These are phyloP conservation scores for Steinernema scapterisci DNA, from an alignment of 2,888 invertebrate genomes.

Conservation along the genomic window DNA sequence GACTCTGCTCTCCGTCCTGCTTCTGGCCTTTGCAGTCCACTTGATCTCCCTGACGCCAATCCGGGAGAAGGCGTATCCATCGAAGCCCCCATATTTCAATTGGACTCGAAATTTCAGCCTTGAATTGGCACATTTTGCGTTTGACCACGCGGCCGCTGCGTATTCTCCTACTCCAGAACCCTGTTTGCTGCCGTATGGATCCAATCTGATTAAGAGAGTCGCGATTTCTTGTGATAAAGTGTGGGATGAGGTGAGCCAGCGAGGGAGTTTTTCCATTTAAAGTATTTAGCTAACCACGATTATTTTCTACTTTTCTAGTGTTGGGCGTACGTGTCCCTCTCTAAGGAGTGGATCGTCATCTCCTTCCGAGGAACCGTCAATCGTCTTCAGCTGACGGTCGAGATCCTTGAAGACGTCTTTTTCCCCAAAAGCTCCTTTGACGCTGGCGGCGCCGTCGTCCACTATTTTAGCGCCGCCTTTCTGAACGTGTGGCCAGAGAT, in stretches of 20 bases:
- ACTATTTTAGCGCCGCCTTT: constrained; percentile 61
- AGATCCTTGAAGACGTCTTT: constrained; percentile 53
- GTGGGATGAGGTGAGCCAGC: constrained; percentile 49
- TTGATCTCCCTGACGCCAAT: not conserved
- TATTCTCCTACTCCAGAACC: constrained; percentile 56
- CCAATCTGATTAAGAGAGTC: constrained; percentile 41
- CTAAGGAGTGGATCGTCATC: constrained; percentile 54
- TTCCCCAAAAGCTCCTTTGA: constrained; percentile 44
- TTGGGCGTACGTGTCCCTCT: constrained; percentile 58
- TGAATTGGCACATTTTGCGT: constrained; percentile 42
- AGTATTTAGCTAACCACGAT: not conserved
- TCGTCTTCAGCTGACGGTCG: constrained; percentile 60
- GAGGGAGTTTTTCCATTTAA: constrained; percentile 20
- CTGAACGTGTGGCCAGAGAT: constrained; percentile 51
- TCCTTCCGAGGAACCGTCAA: constrained; percentile 62
- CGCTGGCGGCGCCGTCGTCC: constrained; percentile 48
- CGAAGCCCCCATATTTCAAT: constrained; percentile 8
- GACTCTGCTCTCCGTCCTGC: not conserved
- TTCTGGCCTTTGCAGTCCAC: not conserved
- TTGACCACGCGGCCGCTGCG: constrained; percentile 56
- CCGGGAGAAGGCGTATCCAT: not conserved
- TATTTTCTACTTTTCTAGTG: constrained; percentile 51
- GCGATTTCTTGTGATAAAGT: constrained; percentile 56
- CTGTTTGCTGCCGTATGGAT: constrained; percentile 55
- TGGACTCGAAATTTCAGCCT: constrained; percentile 26